Conservation (phyloP, 2,113 vertebrate genomes). For the Erinaceus europaeus region DNA sequence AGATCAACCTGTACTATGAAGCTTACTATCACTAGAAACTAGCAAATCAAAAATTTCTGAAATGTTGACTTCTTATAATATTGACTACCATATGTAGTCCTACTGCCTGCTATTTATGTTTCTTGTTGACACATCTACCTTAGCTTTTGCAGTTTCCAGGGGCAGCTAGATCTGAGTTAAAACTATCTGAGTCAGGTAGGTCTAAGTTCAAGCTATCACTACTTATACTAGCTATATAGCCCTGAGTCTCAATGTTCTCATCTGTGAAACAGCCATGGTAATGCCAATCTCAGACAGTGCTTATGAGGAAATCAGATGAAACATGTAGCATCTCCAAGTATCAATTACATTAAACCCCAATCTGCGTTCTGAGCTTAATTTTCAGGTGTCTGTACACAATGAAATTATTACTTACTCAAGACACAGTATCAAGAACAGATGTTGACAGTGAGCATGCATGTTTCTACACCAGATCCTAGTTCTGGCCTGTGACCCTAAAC, state of each 20-base stretch:
- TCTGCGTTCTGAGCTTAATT: not conserved
- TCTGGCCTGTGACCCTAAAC: not conserved
- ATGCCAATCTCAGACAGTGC: not conserved
- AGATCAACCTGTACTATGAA: not conserved
- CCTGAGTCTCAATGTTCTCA: not conserved
- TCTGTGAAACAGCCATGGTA: not conserved
- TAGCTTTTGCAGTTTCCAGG: not conserved
- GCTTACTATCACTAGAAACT: not conserved
- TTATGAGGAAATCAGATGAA: not conserved
- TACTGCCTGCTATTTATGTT: not conserved
- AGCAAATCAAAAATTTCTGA: slow-evolving; percentile 12
- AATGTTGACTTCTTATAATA: not conserved
- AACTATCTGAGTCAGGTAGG: not conserved
- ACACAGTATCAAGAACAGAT: not conserved
- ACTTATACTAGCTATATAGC: not conserved
- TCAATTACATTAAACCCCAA: not conserved
- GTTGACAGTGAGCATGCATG: not conserved
- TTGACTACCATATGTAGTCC: not conserved
- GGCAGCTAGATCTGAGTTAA: accelerated
- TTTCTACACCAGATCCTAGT: not conserved
- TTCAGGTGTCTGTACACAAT: not conserved
- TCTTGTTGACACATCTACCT: not conserved
- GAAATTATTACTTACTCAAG: not conserved
- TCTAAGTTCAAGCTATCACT: not conserved
- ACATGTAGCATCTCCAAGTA: not conserved